These are phyloP conservation scores for Nebria salina DNA, from an alignment of 2,888 invertebrate species.

Conservation along the genomic window DNA sequence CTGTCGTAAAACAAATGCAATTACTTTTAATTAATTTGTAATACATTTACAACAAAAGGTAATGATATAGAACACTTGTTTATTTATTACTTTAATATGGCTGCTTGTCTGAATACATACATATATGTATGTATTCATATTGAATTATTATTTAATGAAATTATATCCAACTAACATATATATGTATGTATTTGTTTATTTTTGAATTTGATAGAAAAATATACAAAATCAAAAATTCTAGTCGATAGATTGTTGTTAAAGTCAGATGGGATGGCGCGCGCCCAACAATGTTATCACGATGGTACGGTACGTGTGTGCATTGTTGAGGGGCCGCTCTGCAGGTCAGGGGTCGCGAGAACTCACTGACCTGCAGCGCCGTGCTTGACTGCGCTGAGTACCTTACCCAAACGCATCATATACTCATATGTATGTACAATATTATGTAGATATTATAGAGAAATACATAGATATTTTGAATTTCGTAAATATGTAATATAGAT, in stretches of 20 bases:
- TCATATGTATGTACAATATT: not conserved
- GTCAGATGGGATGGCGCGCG: slow-evolving; percentile 17
- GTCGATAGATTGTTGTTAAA: not conserved
- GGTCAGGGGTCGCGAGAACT: slow-evolving; percentile 61
- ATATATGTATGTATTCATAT: no score
- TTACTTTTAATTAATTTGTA: no score
- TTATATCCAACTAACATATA: not conserved
- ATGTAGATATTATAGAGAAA: no score
- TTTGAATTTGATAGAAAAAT: not conserved
- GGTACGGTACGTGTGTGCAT: slow-evolving; percentile 24
- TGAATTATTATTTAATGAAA: no score
- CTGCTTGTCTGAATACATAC: no score
- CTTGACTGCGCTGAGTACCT: slow-evolving; percentile 50
- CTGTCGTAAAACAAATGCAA: no score
- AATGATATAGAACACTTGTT: no score
- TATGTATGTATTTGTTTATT: not conserved
- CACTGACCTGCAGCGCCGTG: slow-evolving; percentile 59
- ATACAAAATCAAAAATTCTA: not conserved
- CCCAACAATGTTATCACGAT: slow-evolving; percentile 39
- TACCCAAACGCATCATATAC: slow-evolving; percentile 6
- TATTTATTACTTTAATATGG: no score
- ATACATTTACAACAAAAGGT: no score
- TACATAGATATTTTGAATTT: no score
- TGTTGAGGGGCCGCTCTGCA: slow-evolving; percentile 26
- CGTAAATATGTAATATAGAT: no score